Evolutionary conservation across 2,113 vertebrate species (phyloP).

Genomic region (Peromyscus maniculatus): DNA sequence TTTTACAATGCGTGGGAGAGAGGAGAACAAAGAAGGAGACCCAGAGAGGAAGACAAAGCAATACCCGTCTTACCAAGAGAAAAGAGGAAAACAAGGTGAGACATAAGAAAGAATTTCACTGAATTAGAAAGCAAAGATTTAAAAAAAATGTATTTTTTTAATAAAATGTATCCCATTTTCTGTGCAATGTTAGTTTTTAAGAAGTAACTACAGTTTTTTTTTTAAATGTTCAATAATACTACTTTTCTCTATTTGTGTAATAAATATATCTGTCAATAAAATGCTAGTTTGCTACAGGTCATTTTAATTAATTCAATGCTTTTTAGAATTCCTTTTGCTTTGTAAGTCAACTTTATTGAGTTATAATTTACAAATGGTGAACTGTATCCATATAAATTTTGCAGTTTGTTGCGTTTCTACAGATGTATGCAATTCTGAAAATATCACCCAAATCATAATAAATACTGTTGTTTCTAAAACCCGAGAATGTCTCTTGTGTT

Average conservation of each 20-base stretch:
- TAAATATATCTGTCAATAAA: conserved; percentile 21
- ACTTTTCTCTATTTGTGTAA: background rate
- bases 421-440: background rate
- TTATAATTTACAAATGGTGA: conserved; percentile 8
- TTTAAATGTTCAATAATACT: background rate
- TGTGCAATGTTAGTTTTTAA: background rate
- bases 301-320: conserved; percentile 13
- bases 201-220: background rate
- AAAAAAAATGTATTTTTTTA: background rate
- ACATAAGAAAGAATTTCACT: background rate
- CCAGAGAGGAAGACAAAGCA: background rate
- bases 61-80: background rate
- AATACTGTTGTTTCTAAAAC: background rate
- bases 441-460: background rate
- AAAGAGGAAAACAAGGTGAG: background rate
- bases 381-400: background rate
- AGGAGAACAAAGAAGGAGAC: background rate
- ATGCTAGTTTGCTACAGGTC: background rate
- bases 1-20: background rate
- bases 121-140: background rate
- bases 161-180: background rate
- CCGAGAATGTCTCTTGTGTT: background rate
- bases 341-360: background rate
- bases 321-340: conserved; percentile 1
- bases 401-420: background rate